Percentiles rank a stretch among this genome's conserved stretches.
These are phyloP conservation scores for Buteo buteo DNA, from an alignment of 2,113 vertebrate species.

Conservation along the genomic window DNA sequence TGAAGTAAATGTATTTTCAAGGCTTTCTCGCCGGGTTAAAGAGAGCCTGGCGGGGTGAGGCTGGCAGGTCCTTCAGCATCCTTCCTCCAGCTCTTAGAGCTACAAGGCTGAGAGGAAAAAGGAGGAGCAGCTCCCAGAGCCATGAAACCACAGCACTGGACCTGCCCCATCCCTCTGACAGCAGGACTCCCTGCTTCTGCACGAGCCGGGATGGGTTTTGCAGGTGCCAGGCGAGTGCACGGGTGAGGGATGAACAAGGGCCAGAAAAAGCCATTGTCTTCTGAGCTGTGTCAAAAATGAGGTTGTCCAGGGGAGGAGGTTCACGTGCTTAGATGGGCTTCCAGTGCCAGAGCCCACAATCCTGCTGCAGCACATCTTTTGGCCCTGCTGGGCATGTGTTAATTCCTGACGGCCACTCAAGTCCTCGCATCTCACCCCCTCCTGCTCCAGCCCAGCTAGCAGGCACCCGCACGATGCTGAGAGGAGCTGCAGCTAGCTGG, in stretches of 20 bases:
- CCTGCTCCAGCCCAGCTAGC: not conserved
- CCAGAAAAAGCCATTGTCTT: not conserved
- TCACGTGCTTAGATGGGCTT: not conserved
- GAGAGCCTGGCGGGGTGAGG: not conserved
- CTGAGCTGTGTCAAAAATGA: not conserved
- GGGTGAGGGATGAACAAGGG: not conserved
- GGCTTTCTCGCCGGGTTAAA: not conserved
- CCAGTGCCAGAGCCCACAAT: not conserved
- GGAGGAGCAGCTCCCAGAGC: not conserved
- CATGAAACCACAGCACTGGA: rapidly evolving
- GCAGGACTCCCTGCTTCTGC: not conserved
- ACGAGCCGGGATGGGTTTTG: not conserved
- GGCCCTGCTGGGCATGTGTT: too few relatives aligned
- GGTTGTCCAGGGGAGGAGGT: not conserved
- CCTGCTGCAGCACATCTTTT: not conserved
- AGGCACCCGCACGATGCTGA: rapidly evolving
- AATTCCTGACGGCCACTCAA: not conserved
- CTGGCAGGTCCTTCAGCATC: not conserved
- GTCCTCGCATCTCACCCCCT: not conserved
- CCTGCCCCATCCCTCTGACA: not conserved
- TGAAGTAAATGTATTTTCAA: not conserved
- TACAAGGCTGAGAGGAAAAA: not conserved
- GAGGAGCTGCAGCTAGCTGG: not conserved
- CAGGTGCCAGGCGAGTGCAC: not conserved
- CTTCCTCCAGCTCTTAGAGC: not conserved